Conservation (phyloP, 2,113 vertebrate species). For the Brachirus orientalis region DNA sequence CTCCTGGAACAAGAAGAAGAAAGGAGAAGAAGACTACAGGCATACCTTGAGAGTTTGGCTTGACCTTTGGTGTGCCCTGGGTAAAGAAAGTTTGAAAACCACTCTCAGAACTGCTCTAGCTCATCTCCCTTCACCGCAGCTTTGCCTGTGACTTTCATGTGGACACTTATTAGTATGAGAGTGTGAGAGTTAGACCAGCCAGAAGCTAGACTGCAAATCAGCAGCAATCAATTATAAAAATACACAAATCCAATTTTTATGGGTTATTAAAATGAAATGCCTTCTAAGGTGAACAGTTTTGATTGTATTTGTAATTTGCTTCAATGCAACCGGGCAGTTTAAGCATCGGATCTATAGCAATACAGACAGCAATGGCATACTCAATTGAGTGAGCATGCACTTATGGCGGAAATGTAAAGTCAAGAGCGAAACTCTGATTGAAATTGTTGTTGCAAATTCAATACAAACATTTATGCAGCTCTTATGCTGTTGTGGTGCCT, state of each 20-base stretch:
- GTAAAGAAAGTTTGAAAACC: too few relatives aligned
- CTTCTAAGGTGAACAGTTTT: constrained; percentile 16
- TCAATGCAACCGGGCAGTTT: constrained; percentile 33
- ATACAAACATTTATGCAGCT: neutral
- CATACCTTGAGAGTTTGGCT: too few relatives aligned
- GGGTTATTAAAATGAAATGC: constrained; percentile 27
- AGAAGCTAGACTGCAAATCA: constrained; percentile 29
- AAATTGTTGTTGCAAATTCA: constrained; percentile 27
- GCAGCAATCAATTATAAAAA: constrained; percentile 43
- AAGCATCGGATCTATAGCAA: constrained; percentile 19
- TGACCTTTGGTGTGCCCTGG: too few relatives aligned
- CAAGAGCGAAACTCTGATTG: constrained; percentile 22
- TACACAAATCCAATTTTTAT: constrained; percentile 32
- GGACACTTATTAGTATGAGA: constrained; percentile 14
- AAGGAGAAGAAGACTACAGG: too few relatives aligned
- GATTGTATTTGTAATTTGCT: constrained; percentile 35
- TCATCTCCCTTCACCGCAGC: constrained; percentile 8
- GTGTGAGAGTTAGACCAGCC: constrained; percentile 14
- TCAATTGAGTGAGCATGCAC: constrained; percentile 8
- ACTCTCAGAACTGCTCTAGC: neutral
- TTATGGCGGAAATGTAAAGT: constrained; percentile 28
- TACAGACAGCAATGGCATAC: constrained; percentile 4
- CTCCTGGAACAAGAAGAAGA: too few relatives aligned
- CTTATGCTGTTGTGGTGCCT: constrained; percentile 5
- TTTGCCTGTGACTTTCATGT: constrained; percentile 24